Evolutionary conservation across 2,113 vertebrate species (phyloP).

Genomic region (Serilophus lunatus): DNA sequence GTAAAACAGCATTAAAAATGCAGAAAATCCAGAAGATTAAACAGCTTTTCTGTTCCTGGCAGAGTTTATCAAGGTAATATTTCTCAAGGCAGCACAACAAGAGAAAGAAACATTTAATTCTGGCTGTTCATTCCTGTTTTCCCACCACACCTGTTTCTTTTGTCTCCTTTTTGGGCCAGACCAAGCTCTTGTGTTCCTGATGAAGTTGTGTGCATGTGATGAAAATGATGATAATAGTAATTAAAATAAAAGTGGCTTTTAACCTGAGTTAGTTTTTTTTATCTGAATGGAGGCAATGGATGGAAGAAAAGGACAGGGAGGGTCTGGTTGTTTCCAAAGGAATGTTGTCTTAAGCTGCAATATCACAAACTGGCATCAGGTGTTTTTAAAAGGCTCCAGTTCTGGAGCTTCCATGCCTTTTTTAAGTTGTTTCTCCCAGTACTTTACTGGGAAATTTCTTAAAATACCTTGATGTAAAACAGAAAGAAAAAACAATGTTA

Average conservation of each 20-base stretch:
- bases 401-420: neutral
- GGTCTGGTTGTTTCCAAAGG: neutral
- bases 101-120: neutral
- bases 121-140: neutral
- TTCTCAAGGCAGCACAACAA: neutral
- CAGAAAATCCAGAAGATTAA: neutral
- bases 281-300: neutral
- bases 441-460: neutral
- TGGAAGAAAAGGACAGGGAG: neutral
- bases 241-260: neutral
- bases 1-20: neutral
- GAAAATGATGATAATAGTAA: neutral
- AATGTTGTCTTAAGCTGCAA: neutral
- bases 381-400: neutral
- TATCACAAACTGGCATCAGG: neutral
- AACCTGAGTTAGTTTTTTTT: neutral
- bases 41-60: fast-evolving
- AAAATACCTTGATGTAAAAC: neutral
- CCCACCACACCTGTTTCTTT: neutral
- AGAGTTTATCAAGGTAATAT: neutral
- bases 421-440: neutral
- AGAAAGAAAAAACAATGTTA: neutral
- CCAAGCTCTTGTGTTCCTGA: neutral
- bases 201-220: neutral
- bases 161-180: neutral